Conservation (phyloP, 2,113 vertebrate genomes). For the Eonycteris spelaea region DNA sequence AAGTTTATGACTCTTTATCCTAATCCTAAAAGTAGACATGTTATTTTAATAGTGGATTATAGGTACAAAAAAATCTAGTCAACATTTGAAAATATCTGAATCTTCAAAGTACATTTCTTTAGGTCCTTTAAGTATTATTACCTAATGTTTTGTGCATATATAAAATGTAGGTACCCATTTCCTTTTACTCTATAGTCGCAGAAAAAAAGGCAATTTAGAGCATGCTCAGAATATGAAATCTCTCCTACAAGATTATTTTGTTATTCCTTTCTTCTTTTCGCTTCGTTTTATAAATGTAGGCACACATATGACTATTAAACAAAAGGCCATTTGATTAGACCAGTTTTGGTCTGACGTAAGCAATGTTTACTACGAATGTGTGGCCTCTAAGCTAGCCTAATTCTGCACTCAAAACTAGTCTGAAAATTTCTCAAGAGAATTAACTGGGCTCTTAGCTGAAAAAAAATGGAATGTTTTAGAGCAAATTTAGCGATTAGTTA, state of each 20-base stretch:
- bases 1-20: background rate
- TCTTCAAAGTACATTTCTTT: background rate
- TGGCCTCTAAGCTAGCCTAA: background rate
- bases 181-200: background rate
- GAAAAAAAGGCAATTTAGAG: slow-evolving; percentile 26
- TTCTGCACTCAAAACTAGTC: background rate
- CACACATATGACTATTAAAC: slow-evolving; percentile 16
- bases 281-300: slow-evolving; percentile 15
- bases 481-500: background rate
- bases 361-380: slow-evolving; percentile 11
- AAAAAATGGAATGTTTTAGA: background rate
- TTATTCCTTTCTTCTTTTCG: background rate
- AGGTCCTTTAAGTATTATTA: background rate
- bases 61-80: background rate
- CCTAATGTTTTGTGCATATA: background rate
- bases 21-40: background rate
- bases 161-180: background rate
- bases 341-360: background rate
- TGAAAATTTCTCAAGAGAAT: background rate
- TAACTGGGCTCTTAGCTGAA: background rate
- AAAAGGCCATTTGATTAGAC: background rate
- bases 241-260: background rate
- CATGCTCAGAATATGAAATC: background rate
- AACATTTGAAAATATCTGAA: slow-evolving; percentile 13
- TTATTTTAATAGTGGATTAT: background rate